phyloP scores from a whole-genome alignment of 2,888 invertebrate genomes.

The Julus scanicus region DNA sequence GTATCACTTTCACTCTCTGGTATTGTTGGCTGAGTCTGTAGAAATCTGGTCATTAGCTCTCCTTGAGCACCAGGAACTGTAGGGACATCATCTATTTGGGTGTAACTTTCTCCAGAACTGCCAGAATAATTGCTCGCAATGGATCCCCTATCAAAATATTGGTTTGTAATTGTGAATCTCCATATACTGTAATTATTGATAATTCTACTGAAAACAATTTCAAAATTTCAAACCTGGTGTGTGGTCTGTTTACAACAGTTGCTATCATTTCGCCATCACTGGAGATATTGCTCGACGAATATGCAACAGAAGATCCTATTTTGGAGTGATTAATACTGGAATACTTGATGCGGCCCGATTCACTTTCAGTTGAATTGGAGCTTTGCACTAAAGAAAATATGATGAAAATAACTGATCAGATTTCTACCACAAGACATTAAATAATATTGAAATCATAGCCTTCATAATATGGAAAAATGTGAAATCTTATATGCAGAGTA shows the following conservation, averaged over 20 bases:
- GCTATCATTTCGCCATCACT: neutral
- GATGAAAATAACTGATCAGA: neutral
- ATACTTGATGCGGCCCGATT: neutral
- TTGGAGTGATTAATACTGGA: neutral
- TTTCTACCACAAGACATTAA: neutral
- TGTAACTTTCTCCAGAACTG: constrained; percentile 60
- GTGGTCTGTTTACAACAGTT: neutral
- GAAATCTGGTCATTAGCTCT: constrained; percentile 17
- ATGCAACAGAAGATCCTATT: neutral
- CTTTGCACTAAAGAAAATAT: neutral
- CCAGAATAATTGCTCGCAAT: constrained; percentile 59
- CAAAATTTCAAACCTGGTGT: neutral
- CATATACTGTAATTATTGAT: neutral
- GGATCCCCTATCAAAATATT: constrained; percentile 56
- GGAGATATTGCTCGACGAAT: neutral
- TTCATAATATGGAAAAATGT: neutral
- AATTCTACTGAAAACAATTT: neutral
- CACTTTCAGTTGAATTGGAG: neutral
- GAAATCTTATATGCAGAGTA: too few species aligned
- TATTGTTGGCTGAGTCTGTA: constrained; percentile 41
- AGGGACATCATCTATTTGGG: constrained; percentile 59
- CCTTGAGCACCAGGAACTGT: constrained; percentile 30
- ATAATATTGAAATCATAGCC: neutral
- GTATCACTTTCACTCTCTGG: constrained; percentile 40
- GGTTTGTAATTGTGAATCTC: neutral